Evolutionary conservation across 2,113 vertebrate genomes (phyloP).

Genomic region (Takifugu bimaculatus): DNA sequence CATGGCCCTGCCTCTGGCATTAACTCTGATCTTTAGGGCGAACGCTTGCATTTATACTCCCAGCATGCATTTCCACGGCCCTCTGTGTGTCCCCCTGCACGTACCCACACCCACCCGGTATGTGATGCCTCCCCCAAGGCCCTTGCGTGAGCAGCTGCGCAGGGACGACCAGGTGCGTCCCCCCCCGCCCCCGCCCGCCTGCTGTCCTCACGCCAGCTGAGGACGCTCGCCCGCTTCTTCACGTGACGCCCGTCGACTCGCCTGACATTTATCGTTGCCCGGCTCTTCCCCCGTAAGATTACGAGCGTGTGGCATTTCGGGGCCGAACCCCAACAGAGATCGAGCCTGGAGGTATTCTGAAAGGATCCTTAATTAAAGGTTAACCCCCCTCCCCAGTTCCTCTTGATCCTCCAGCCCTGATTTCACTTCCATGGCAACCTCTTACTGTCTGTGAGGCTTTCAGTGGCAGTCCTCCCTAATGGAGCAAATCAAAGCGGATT

Average conservation of each 20-base stretch:
- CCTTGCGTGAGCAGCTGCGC: slow-evolving; percentile 48
- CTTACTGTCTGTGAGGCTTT: slow-evolving; percentile 8
- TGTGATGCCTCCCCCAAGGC: slow-evolving; percentile 34
- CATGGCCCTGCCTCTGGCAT: no score
- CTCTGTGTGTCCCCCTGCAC: no score
- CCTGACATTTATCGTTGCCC: slow-evolving; percentile 19
- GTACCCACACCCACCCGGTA: slow-evolving; percentile 23
- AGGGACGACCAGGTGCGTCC: slow-evolving; percentile 48
- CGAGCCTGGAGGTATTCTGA: slow-evolving; percentile 29
- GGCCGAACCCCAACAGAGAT: background rate
- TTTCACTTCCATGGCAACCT: slow-evolving; percentile 15
- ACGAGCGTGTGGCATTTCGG: background rate
- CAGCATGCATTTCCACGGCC: no score
- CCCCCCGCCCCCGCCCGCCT: slow-evolving; percentile 2
- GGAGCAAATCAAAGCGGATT: slow-evolving; percentile 23
- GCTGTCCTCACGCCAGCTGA: slow-evolving; percentile 39
- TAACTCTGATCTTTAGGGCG: no score
- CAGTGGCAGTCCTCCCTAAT: slow-evolving; percentile 17
- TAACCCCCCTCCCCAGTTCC: background rate
- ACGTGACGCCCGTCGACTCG: slow-evolving; percentile 26
- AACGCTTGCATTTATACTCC: no score
- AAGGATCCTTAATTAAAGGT: slow-evolving; percentile 17
- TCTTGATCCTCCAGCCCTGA: slow-evolving; percentile 14
- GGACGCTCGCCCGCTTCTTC: slow-evolving; percentile 16
- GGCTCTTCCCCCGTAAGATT: background rate